phyloP scores from a whole-genome alignment of 2,888 invertebrate genomes.

The Epirrita christyi region DNA sequence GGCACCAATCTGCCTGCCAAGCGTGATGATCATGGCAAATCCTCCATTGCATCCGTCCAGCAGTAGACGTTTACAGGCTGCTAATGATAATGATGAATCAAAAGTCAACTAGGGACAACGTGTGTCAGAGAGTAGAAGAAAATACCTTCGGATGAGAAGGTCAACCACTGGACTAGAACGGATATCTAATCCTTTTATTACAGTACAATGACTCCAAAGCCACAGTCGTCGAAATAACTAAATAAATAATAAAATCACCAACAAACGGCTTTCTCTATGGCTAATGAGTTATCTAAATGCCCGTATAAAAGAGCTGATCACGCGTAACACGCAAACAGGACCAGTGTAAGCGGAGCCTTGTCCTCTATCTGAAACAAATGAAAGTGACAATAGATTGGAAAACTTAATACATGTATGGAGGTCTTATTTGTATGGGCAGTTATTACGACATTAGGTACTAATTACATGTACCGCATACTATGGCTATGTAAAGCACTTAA shows the following conservation, averaged over 20 bases:
- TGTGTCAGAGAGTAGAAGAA: too few relatives aligned
- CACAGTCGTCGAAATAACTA: slow-evolving; percentile 21
- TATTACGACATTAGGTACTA: slow-evolving; percentile 43
- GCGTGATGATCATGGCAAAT: too few relatives aligned
- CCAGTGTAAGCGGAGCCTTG: slow-evolving; percentile 25
- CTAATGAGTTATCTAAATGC: slow-evolving; percentile 33
- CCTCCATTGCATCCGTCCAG: too few relatives aligned
- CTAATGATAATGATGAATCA: too few relatives aligned
- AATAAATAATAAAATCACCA: slow-evolving; percentile 32
- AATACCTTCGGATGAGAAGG: too few relatives aligned
- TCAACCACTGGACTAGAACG: too few relatives aligned
- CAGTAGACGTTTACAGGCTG: too few relatives aligned
- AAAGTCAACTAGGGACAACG: too few relatives aligned
- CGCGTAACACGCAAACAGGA: slow-evolving; percentile 19
- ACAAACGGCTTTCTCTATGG: slow-evolving; percentile 41
- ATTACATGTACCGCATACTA: too few relatives aligned
- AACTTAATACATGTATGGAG: slow-evolving; percentile 38
- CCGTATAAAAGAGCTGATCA: slow-evolving; percentile 33
- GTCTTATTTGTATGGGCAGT: slow-evolving; percentile 44
- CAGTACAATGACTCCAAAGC: slow-evolving; percentile 9
- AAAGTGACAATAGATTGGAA: slow-evolving; percentile 31
- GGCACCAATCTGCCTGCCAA: too few relatives aligned
- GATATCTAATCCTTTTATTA: neutral
- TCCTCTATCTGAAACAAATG: slow-evolving; percentile 22
- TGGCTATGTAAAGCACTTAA: too few relatives aligned